Evolutionary conservation across 1,140 invertebrate species (phyloP).

Genomic region (Pogonognathellus flavescens): DNA sequence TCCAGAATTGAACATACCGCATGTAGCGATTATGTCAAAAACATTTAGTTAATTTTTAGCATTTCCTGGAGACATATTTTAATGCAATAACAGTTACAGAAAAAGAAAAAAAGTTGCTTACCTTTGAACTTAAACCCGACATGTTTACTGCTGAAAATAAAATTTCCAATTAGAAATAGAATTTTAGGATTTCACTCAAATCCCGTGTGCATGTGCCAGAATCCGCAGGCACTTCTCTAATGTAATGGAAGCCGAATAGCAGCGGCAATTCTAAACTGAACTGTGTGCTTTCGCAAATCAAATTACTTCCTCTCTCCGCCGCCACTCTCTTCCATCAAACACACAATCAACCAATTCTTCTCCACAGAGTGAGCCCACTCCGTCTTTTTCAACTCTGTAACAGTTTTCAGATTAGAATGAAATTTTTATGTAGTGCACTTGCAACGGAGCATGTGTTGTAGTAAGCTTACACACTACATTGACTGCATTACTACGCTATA

Average conservation of each 20-base stretch:
- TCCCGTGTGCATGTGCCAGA: slow-evolving; percentile 1
- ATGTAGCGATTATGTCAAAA: too few species aligned
- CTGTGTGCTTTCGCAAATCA: background rate
- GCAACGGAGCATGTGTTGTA: too few species aligned
- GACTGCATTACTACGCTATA: too few species aligned
- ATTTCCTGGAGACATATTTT: too few species aligned
- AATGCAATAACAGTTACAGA: too few species aligned
- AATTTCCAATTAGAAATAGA: slow-evolving; percentile 23
- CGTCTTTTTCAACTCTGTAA: too few species aligned
- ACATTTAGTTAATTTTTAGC: too few species aligned
- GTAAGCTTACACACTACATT: too few species aligned
- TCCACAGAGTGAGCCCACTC: background rate
- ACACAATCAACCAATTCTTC: background rate
- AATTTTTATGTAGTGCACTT: too few species aligned
- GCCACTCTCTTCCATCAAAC: background rate
- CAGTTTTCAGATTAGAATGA: too few species aligned
- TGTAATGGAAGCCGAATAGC: slow-evolving; percentile 41
- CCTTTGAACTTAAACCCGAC: slow-evolving; percentile 53
- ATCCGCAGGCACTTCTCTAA: slow-evolving; percentile 1
- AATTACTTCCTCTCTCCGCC: background rate
- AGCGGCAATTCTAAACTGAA: background rate
- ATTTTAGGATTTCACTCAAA: background rate
- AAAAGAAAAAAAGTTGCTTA: too few species aligned
- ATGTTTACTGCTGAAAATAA: slow-evolving; percentile 28
- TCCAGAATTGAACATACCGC: too few species aligned